Base-by-base conservation (phyloP, 2,113 vertebrate genomes). In the Colius striatus region DNA sequence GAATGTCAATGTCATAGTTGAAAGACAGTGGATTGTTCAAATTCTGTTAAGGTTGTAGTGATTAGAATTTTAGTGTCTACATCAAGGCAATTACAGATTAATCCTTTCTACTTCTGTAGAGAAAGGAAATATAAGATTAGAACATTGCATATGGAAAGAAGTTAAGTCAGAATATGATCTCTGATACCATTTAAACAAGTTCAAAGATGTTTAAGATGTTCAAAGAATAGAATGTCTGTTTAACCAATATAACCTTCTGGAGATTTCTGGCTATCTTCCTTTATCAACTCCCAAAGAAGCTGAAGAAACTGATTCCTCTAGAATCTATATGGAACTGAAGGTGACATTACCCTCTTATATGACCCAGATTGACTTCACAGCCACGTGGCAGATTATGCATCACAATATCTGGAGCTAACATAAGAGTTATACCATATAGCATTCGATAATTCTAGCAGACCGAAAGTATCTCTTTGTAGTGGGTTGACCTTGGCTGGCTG, bases 21-120 rank as follows among this genome's bases (percentile, higher is more conserved):
- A 86, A 92, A 88, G 47, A 62, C 21, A 73, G 22, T 1, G 0
- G 23, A 53, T 45, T 66, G 17, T 84, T 89, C 34, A 92, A 77
- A 92, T 86, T 43, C 16, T 86, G 34, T 72, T 95, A 93, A 87
- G 47, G n/a, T 58, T 88, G 22, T 55, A 32, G 14, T 77, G 25
- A 95, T 54, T 91, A 70, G 73, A 73, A 93, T 91, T 78, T 80
- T 9, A 50, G 84, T 51, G 74, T 41, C 13, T 47, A 36, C 30
- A 45, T 77, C 47, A 72, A 61, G 32, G 12, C 73, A 95, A 83
- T 94, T 90, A 82, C 16, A 94, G 18, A 55, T 92, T 84, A 85
- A 95, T 57, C 82, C 32, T 88, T 87, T 85, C 25, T 66, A 65
- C 62, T 93, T 96, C 23, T 84, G 43, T 58, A 94, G 29, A 92